These are phyloP conservation scores for Gortyna flavago DNA, from an alignment of 2,888 invertebrate genomes.

Conservation along the genomic window DNA sequence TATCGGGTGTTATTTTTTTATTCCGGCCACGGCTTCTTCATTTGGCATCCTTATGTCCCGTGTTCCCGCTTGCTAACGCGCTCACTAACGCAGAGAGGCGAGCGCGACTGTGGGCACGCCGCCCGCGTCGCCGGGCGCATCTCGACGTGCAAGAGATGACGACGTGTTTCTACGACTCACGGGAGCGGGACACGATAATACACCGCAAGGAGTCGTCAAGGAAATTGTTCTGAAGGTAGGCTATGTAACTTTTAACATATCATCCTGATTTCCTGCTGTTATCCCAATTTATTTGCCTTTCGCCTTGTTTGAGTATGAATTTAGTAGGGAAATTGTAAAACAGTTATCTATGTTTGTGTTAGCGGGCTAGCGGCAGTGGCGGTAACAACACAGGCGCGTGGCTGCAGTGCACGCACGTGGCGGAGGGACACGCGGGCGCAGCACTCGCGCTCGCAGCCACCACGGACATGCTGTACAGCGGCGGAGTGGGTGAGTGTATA, in stretches of 20 bases:
- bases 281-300: not conserved
- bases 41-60: conserved; percentile 10
- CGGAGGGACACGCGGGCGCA: conserved; percentile 96
- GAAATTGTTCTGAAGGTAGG: conserved; percentile 90
- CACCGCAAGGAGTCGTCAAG: conserved; percentile 86
- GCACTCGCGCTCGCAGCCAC: conserved; percentile 95
- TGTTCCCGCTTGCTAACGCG: conserved; percentile 67
- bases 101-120: conserved; percentile 85
- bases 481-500: conserved; percentile 93
- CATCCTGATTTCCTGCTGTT: not conserved
- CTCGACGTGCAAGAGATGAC: conserved; percentile 91
- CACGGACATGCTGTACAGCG: conserved; percentile 93
- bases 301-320: not conserved
- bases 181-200: conserved; percentile 87
- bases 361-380: conserved; percentile 72
- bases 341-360: not conserved
- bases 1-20: not conserved
- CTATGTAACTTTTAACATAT: not conserved
- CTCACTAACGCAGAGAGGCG: conserved; percentile 75
- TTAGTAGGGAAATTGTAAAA: not conserved
- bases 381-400: conserved; percentile 81
- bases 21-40: conserved; percentile 43
- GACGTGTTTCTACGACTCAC: conserved; percentile 95
- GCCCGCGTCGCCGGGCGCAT: conserved; percentile 89
- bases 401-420: conserved; percentile 94